Conservation (phyloP, 2,888 invertebrate species). For the Lucinisca nassula region DNA sequence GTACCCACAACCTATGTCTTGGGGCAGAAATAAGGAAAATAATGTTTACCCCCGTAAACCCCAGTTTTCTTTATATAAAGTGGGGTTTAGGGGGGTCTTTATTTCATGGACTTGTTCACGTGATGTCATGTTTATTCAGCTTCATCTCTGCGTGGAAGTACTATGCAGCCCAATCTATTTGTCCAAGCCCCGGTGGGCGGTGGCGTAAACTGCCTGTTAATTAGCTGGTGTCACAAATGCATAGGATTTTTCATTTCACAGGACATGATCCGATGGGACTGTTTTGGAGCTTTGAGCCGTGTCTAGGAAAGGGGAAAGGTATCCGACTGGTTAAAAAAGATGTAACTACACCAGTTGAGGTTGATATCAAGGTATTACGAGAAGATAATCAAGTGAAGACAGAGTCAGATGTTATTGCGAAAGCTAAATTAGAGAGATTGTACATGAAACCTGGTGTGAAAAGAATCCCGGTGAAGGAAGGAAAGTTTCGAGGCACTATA, state of each 20-base stretch:
- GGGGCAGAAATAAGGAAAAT: no score
- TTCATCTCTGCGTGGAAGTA: no score
- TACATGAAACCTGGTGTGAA: conserved; percentile 47
- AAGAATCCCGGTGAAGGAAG: conserved; percentile 50
- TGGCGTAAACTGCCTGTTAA: no score
- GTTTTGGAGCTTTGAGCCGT: conserved; percentile 77
- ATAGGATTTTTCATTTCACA: conserved; percentile 50
- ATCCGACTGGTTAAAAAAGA: conserved; percentile 74
- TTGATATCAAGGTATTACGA: conserved; percentile 66
- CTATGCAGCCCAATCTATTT: no score
- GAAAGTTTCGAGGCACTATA: conserved; percentile 45
- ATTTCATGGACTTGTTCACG: no score
- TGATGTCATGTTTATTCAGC: no score
- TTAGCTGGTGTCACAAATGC: no score
- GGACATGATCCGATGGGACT: conserved; percentile 84
- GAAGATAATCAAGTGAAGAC: conserved; percentile 3
- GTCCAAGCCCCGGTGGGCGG: no score
- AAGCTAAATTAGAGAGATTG: conserved; percentile 29
- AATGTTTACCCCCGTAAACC: no score
- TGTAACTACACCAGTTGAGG: conserved; percentile 70
- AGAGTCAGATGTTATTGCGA: background rate
- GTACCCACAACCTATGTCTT: no score
- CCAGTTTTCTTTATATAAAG: no score
- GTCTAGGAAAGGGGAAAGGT: conserved; percentile 53
- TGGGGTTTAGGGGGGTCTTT: no score